A percentile compares a stretch with the other conserved stretches of the same genome.
Conservation (phyloP, 2,113 vertebrate species). For the Burhinus oedicnemus region DNA sequence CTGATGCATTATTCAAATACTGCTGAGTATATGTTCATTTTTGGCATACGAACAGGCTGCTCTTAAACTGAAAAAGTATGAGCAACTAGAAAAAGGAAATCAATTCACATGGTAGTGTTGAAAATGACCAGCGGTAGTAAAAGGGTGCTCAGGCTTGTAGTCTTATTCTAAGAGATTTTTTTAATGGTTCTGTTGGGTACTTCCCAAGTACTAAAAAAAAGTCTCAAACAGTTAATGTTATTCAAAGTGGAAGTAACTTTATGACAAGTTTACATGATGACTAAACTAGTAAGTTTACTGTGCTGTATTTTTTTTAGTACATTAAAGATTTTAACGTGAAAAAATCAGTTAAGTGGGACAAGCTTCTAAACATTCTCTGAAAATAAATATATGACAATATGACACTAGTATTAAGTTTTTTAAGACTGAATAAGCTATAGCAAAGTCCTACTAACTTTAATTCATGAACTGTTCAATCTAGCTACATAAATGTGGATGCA, state of each 20-base stretch:
- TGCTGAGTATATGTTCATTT: constrained; percentile 57
- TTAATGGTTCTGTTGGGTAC: not conserved
- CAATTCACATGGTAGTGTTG: not conserved
- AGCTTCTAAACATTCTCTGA: not conserved
- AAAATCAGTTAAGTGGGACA: not conserved
- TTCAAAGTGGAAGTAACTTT: constrained; percentile 5
- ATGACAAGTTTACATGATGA: not conserved
- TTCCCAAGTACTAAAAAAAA: not conserved
- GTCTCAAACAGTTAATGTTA: not conserved
- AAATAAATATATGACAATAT: not conserved
- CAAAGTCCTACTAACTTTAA: not conserved
- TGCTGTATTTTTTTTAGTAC: not conserved
- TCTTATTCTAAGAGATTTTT: not conserved
- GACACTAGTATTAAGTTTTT: not conserved
- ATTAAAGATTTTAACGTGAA: not conserved
- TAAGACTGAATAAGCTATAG: not conserved
- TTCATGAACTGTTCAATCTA: not conserved
- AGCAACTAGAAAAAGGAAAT: constrained; percentile 17
- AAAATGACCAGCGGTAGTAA: not conserved
- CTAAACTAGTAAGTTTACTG: not conserved
- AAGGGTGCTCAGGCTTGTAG: not conserved
- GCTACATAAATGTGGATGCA: not conserved
- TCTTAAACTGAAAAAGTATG: constrained; percentile 3
- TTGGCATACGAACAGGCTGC: constrained; percentile 23
- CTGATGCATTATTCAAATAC: constrained; percentile 70